A percentile compares a stretch with the other conserved stretches of the same genome.
Evolutionary conservation across 2,113 vertebrate species (phyloP).

Genomic region (Takifugu bimaculatus): DNA sequence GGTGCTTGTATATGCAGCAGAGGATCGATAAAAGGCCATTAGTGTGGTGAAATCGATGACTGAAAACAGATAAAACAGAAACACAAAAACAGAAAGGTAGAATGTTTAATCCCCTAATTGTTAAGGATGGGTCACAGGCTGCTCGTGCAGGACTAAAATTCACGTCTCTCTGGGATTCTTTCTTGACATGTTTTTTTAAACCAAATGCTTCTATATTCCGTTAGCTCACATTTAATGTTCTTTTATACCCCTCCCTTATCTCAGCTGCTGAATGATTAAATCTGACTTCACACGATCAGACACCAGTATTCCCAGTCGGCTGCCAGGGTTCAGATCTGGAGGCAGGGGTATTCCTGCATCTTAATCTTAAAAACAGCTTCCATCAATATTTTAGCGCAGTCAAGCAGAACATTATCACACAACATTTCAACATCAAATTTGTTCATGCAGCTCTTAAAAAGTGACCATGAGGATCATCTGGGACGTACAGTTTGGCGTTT

Average conservation of each 20-base stretch:
- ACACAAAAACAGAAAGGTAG: neutral
- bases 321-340: conserved; percentile 31
- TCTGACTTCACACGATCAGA: conserved; percentile 27
- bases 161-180: too few species aligned
- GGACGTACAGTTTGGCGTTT: too few species aligned
- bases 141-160: too few species aligned
- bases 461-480: too few species aligned
- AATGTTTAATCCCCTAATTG: neutral
- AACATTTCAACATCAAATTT: too few species aligned
- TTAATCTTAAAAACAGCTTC: too few species aligned
- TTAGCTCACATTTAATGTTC: neutral
- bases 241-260: conserved; percentile 15
- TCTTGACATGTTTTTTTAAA: too few species aligned
- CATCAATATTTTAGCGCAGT: too few species aligned
- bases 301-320: conserved; percentile 23
- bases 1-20: conserved; percentile 4
- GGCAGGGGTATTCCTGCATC: neutral
- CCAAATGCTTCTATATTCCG: neutral
- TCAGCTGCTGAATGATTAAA: conserved; percentile 51
- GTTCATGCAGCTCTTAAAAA: too few species aligned
- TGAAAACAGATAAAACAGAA: conserved; percentile 2
- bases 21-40: conserved; percentile 32
- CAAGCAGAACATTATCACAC: neutral
- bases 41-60: conserved; percentile 19
- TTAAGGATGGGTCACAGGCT: too few species aligned